phyloP scores from a whole-genome alignment of 2,888 invertebrate genomes.

The Chymomyza fuscimana region DNA sequence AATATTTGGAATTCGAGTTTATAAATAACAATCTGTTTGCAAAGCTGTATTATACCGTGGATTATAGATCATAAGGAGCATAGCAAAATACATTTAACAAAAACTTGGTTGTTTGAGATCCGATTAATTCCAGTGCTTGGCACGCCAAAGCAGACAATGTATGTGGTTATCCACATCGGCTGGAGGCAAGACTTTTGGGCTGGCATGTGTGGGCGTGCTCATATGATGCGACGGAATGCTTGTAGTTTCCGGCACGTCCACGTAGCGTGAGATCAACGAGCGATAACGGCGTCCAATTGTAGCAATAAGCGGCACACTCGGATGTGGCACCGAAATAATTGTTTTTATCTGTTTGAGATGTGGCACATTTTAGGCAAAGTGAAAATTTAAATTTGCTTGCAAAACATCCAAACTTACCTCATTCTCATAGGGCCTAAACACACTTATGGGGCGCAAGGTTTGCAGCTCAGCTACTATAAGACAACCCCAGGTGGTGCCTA shows the following conservation, averaged over 20 bases:
- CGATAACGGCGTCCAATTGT: conserved; percentile 93
- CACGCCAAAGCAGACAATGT: conserved; percentile 78
- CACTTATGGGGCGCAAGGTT: conserved; percentile 91
- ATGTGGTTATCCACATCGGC: conserved; percentile 77
- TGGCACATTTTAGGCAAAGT: neutral
- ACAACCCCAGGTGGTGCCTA: conserved; percentile 97
- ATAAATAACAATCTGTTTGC: neutral
- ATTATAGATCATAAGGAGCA: neutral
- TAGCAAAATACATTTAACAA: neutral
- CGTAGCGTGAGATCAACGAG: conserved; percentile 85
- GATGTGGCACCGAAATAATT: conserved; percentile 82
- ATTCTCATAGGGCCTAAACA: conserved; percentile 94
- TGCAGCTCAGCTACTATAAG: conserved; percentile 92
- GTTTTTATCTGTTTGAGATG: conserved; percentile 81
- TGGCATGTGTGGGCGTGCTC: conserved; percentile 64
- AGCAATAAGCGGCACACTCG: conserved; percentile 82
- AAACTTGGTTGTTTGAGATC: conserved; percentile 46
- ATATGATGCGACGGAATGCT: conserved; percentile 32
- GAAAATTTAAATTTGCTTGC: neutral
- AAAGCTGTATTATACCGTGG: neutral
- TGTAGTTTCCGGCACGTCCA: conserved; percentile 79
- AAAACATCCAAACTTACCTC: conserved; percentile 82
- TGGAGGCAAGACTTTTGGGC: conserved; percentile 58
- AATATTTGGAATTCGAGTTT: neutral
- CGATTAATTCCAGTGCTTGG: conserved; percentile 77